Percentiles rank a stretch among this genome's conserved stretches.
These are phyloP conservation scores for Erythrolamprus reginae DNA, from an alignment of 2,113 vertebrate species.

Conservation along the genomic window DNA sequence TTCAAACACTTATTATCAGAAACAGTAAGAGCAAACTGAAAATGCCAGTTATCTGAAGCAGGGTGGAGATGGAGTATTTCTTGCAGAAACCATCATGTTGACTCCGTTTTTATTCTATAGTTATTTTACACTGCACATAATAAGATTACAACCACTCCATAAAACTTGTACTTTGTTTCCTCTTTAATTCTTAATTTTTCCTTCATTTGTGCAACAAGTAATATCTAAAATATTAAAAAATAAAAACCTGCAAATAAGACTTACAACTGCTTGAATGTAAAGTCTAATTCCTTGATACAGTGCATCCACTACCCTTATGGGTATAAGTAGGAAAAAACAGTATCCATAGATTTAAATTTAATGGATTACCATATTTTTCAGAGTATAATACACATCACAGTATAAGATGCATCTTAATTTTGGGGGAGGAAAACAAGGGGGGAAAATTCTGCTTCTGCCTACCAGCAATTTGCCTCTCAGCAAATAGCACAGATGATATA, in stretches of 20 bases:
- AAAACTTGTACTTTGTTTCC: neutral
- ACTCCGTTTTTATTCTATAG: neutral
- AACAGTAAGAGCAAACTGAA: neutral
- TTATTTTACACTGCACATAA: neutral
- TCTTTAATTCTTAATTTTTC: neutral
- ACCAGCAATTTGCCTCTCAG: too few species aligned
- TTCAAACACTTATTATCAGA: neutral
- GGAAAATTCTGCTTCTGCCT: too few species aligned
- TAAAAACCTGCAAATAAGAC: too few species aligned
- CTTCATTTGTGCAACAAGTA: neutral
- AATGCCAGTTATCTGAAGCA: neutral
- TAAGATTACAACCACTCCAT: neutral
- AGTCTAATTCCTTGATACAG: neutral
- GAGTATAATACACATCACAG: too few species aligned
- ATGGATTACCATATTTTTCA: too few species aligned
- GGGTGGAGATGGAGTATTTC: neutral
- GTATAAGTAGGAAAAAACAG: neutral
- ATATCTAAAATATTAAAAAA: too few species aligned
- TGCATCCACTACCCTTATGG: neutral
- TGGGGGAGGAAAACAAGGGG: too few species aligned
- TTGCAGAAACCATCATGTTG: neutral
- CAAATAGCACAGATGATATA: too few species aligned
- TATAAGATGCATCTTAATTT: too few species aligned
- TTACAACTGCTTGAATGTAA: neutral
- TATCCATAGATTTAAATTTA: neutral